Evolutionary conservation across 2,888 invertebrate genomes (phyloP).

Genomic region (Lordiphosa fenestrarum): DNA sequence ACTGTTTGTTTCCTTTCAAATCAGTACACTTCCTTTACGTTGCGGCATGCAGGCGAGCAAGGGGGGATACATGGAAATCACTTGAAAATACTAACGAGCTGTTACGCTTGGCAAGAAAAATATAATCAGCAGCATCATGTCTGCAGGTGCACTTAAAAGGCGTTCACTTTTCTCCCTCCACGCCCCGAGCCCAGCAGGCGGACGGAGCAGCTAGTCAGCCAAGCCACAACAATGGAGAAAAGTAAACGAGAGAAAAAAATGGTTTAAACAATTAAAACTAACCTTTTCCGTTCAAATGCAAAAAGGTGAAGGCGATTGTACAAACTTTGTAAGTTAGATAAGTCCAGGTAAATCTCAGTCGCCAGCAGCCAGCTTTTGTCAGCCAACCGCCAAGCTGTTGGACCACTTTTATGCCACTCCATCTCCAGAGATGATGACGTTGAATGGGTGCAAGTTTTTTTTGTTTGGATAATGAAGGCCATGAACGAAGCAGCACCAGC

Average conservation of each 20-base stretch:
- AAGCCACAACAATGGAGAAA: constrained; percentile 7
- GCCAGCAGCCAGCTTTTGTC: constrained; percentile 55
- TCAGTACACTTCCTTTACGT: constrained; percentile 70
- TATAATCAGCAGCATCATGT: constrained; percentile 76
- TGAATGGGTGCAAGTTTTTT: constrained; percentile 33
- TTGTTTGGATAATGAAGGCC: constrained; percentile 56
- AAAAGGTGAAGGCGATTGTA: constrained; percentile 32
- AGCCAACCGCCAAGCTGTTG: constrained; percentile 32
- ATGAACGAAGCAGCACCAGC: constrained; percentile 16
- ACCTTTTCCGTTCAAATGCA: constrained; percentile 50
- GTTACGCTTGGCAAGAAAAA: constrained; percentile 75
- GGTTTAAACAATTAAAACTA: constrained; percentile 68
- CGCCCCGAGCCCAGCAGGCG: constrained; percentile 28
- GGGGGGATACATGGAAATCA: constrained; percentile 66
- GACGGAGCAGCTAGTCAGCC: constrained; percentile 1
- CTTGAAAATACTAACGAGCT: constrained; percentile 75
- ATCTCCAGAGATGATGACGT: constrained; percentile 2
- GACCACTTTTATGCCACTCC: constrained; percentile 49
- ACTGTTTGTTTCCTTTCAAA: constrained; percentile 74
- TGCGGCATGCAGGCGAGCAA: constrained; percentile 24
- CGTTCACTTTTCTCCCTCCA: constrained; percentile 61
- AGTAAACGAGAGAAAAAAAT: constrained; percentile 48
- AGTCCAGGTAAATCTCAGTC: constrained; percentile 9
- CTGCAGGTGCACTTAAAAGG: constrained; percentile 75
- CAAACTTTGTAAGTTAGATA: constrained; percentile 4